Evolutionary conservation across 2,113 vertebrate genomes (phyloP).

Genomic region (Gymnorhina tibicen): DNA sequence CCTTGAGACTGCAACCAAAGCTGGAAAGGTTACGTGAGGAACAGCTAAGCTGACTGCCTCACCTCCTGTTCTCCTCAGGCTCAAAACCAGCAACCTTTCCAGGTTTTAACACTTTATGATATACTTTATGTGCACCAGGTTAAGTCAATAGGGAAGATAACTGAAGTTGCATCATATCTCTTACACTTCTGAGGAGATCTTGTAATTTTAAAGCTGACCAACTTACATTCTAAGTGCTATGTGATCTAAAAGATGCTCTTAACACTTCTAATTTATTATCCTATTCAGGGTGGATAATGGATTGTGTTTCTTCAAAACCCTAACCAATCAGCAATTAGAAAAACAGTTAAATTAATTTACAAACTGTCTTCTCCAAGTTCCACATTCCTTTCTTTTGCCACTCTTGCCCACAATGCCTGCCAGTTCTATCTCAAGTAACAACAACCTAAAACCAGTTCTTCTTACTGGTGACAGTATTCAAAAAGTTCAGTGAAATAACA

Average conservation of each 20-base stretch:
- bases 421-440: neutral
- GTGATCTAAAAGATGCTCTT: neutral
- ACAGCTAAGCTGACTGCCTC: neutral
- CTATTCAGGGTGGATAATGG: neutral
- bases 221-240: neutral
- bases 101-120: neutral
- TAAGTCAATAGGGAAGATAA: neutral
- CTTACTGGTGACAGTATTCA: neutral
- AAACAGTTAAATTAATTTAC: neutral
- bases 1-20: neutral
- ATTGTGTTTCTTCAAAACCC: neutral
- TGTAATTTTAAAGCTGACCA: neutral
- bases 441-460: neutral
- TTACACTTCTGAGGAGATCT: neutral
- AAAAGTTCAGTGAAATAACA: neutral
- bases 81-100: neutral
- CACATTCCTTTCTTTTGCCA: neutral
- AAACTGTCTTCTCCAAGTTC: neutral
- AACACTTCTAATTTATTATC: neutral
- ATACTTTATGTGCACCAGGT: neutral
- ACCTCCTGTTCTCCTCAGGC: neutral
- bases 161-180: neutral
- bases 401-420: neutral
- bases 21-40: fast-evolving
- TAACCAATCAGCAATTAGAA: neutral